Conservation (phyloP, 2,888 invertebrate genomes). For the Lomographa bimaculata region DNA sequence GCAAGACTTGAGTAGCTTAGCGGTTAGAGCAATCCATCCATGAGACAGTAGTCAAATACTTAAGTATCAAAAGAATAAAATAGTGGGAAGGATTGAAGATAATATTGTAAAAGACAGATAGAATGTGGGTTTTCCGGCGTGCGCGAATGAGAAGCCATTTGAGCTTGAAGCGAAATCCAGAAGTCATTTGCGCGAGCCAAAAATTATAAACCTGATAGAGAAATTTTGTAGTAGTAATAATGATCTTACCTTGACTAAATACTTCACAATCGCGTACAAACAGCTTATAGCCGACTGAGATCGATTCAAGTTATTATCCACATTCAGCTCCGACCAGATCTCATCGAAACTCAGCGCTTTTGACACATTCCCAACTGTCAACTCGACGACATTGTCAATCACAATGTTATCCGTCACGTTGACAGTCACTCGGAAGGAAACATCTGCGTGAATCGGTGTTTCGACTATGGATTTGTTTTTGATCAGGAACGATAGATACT, state of each 20-base stretch:
- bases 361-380: slow-evolving; percentile 66
- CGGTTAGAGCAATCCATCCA: no score
- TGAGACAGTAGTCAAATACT: no score
- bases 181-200: no score
- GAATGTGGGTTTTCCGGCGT: no score
- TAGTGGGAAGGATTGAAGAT: no score
- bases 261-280: slow-evolving; percentile 72
- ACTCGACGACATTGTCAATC: slow-evolving; percentile 63
- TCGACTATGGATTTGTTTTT: slow-evolving; percentile 77
- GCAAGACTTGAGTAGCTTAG: no score
- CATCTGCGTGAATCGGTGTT: slow-evolving; percentile 67
- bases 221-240: no score
- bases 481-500: slow-evolving; percentile 76
- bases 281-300: slow-evolving; percentile 77
- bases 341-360: slow-evolving; percentile 64
- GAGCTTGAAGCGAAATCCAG: no score
- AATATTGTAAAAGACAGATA: no score
- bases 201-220: no score
- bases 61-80: no score
- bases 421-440: slow-evolving; percentile 61
- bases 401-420: slow-evolving; percentile 61
- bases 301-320: slow-evolving; percentile 66
- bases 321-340: slow-evolving; percentile 72
- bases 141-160: no score
- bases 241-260: slow-evolving; percentile 70